Conservation (phyloP, 2,888 invertebrate species). For the Polyommatus icarus region DNA sequence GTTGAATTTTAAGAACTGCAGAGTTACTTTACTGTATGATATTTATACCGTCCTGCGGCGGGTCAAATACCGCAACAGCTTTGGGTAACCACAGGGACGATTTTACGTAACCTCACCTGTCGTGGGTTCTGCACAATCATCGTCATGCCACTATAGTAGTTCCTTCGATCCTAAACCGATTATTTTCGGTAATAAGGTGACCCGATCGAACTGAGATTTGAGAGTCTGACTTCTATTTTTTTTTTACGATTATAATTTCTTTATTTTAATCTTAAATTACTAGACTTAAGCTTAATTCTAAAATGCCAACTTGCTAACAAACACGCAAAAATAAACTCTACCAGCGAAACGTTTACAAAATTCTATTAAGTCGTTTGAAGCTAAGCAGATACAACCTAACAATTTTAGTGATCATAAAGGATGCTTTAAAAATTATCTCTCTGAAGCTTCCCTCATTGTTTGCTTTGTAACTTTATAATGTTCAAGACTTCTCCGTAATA, state of each 20-base stretch:
- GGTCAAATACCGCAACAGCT: background rate
- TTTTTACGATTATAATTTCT: too few relatives aligned
- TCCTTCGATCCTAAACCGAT: too few relatives aligned
- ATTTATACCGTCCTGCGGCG: background rate
- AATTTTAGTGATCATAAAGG: slow-evolving; percentile 4
- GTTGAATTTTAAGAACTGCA: background rate
- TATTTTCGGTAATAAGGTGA: too few relatives aligned
- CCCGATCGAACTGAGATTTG: too few relatives aligned
- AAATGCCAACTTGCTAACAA: background rate
- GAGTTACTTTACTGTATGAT: background rate
- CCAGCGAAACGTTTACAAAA: background rate
- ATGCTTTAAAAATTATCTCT: background rate
- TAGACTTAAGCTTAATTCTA: background rate
- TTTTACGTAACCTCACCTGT: slow-evolving; percentile 51
- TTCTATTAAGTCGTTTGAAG: background rate
- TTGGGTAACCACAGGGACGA: slow-evolving; percentile 66
- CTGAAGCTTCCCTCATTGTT: background rate
- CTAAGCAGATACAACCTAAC: background rate
- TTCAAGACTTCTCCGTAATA: background rate
- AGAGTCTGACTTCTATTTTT: too few relatives aligned
- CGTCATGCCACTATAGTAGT: background rate
- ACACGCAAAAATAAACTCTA: background rate
- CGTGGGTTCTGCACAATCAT: slow-evolving; percentile 33
- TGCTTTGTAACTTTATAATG: slow-evolving; percentile 10
- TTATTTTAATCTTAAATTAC: too few relatives aligned